A percentile compares a stretch with the other conserved stretches of the same genome.
Evolutionary conservation across 1,140 invertebrate species (phyloP).

Genomic region (Magallana gigas): DNA sequence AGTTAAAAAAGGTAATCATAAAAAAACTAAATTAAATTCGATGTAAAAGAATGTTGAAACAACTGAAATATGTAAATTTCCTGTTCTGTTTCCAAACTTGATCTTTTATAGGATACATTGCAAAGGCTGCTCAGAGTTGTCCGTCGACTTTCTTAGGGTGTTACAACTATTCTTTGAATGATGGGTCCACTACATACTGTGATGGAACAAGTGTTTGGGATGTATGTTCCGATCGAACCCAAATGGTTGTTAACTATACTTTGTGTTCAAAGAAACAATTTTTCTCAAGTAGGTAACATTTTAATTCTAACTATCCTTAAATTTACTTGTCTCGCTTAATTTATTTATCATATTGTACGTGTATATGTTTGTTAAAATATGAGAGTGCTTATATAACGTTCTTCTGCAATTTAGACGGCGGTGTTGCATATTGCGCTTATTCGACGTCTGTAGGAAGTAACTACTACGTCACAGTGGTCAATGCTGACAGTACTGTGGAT

Average conservation of each 20-base stretch:
- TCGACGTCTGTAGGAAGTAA: neutral
- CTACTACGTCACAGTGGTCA: conserved; percentile 27
- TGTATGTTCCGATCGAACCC: conserved; percentile 8
- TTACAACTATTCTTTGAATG: conserved; percentile 14
- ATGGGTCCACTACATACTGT: neutral
- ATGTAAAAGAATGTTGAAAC: neutral
- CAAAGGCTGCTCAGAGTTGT: neutral
- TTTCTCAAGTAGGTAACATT: neutral
- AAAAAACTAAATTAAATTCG: neutral
- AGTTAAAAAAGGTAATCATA: neutral
- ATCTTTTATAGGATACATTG: neutral
- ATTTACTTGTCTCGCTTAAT: too few relatives aligned
- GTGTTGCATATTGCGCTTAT: conserved; percentile 15
- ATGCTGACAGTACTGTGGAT: conserved; percentile 24
- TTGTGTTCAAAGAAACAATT: conserved; percentile 12
- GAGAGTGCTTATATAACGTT: too few relatives aligned
- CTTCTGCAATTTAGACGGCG: neutral
- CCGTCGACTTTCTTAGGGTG: conserved; percentile 16
- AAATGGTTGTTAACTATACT: conserved; percentile 38
- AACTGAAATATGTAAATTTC: neutral
- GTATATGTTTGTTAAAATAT: too few relatives aligned
- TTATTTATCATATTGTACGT: too few relatives aligned
- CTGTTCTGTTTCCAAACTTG: too few relatives aligned
- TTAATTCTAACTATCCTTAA: too few relatives aligned
- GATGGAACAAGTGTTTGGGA: neutral